Evolutionary conservation across 1,140 invertebrate genomes (phyloP).

Genomic region (Drosophila azteca): DNA sequence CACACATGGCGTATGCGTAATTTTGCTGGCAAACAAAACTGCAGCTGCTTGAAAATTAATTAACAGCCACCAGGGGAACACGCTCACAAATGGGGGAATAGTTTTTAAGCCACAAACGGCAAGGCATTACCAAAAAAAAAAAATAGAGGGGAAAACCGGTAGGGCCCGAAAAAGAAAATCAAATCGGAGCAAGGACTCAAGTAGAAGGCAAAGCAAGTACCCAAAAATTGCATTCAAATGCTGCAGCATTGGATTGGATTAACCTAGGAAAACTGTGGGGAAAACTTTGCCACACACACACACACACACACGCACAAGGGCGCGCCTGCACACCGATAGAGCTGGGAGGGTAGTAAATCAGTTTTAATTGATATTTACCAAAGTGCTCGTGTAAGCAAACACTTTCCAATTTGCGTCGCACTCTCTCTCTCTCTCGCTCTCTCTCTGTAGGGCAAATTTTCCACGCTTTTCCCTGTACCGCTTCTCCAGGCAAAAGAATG

Average conservation of each 20-base stretch:
- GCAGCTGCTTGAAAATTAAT: slow-evolving; percentile 69
- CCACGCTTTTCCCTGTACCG: slow-evolving; percentile 27
- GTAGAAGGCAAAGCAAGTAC: slow-evolving; percentile 51
- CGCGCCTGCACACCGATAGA: not conserved
- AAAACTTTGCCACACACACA: slow-evolving; percentile 23
- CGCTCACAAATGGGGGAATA: slow-evolving; percentile 14
- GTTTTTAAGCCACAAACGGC: slow-evolving; percentile 21
- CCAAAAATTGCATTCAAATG: slow-evolving; percentile 62
- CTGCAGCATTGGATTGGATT: slow-evolving; percentile 57
- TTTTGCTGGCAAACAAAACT: slow-evolving; percentile 47
- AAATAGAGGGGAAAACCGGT: slow-evolving; percentile 2
- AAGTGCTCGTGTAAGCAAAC: slow-evolving; percentile 79
- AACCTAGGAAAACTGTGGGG: slow-evolving; percentile 33
- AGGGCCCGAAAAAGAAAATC: slow-evolving; percentile 13
- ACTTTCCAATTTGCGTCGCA: slow-evolving; percentile 68
- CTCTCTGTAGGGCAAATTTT: slow-evolving; percentile 38
- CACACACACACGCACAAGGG: slow-evolving; percentile 11
- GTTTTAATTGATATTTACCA: slow-evolving; percentile 83
- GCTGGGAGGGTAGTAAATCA: slow-evolving; percentile 58
- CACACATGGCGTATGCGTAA: slow-evolving; percentile 38
- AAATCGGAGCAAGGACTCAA: slow-evolving; percentile 42
- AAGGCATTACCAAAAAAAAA: not conserved
- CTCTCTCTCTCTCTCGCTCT: not conserved
- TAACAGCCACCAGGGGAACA: slow-evolving; percentile 47
- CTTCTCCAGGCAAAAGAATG: not conserved